Evolutionary conservation across 2,888 invertebrate species (phyloP).

Genomic region (Hydrotaea cyrtoneurina): DNA sequence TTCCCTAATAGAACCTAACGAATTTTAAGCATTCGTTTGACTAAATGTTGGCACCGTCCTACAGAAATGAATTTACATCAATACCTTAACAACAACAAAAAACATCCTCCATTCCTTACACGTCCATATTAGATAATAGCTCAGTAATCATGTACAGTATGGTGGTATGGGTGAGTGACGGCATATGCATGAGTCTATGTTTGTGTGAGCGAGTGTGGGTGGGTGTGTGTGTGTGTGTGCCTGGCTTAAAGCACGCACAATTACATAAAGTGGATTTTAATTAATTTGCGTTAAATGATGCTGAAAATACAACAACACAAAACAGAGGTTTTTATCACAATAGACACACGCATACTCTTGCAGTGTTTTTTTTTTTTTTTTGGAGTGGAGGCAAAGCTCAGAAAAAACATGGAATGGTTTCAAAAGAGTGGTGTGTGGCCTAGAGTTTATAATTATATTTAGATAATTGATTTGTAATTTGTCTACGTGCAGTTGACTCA

Average conservation of each 20-base stretch:
- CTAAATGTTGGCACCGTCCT: too few species aligned
- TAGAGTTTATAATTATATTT: constrained; percentile 16
- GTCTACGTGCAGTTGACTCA: background rate
- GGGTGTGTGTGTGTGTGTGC: background rate
- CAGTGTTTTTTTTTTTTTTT: too few species aligned
- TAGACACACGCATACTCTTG: too few species aligned
- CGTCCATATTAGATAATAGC: background rate
- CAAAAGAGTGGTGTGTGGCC: background rate
- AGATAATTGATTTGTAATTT: constrained; percentile 28
- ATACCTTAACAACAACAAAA: too few species aligned
- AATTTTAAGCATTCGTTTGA: too few species aligned
- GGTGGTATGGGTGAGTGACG: too few species aligned
- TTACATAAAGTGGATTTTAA: constrained; percentile 60
- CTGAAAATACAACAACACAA: constrained; percentile 45
- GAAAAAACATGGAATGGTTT: too few species aligned
- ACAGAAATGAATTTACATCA: too few species aligned
- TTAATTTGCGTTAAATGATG: constrained; percentile 62
- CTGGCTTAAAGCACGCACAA: constrained; percentile 47
- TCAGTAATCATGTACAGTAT: background rate
- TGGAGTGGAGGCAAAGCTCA: too few species aligned
- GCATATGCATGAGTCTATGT: too few species aligned
- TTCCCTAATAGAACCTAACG: too few species aligned
- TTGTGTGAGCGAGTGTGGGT: background rate
- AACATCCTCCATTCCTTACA: too few species aligned
- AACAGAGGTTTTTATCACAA: background rate